These are phyloP conservation scores for Trochalopteron elliotii DNA, from an alignment of 2,113 vertebrate species.

Conservation along the genomic window DNA sequence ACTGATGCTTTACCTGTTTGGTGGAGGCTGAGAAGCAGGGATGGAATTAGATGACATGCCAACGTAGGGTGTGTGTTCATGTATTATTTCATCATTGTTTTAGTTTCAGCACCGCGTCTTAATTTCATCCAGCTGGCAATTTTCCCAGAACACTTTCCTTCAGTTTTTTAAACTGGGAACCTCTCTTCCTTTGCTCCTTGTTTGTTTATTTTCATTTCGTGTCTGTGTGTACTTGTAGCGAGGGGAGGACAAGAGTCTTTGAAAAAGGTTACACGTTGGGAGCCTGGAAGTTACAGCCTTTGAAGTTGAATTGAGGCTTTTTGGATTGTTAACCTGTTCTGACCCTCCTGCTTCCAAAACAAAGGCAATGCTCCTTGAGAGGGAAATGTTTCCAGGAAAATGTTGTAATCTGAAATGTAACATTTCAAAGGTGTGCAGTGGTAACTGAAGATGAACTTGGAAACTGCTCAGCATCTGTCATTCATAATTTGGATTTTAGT, in stretches of 20 bases:
- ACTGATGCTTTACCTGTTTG: slow-evolving; percentile 41
- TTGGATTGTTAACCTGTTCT: not conserved
- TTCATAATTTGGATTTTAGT: not conserved
- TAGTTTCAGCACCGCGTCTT: slow-evolving; percentile 26
- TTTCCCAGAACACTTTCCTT: slow-evolving; percentile 60
- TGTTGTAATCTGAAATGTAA: not conserved
- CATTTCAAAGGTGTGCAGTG: not conserved
- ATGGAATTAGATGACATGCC: slow-evolving; percentile 41
- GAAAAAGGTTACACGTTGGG: slow-evolving; percentile 4
- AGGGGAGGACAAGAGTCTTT: not conserved
- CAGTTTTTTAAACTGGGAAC: slow-evolving; percentile 32
- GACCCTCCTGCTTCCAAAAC: not conserved
- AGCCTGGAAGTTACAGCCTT: slow-evolving; percentile 14
- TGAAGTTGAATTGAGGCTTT: not conserved
- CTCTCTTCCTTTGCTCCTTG: slow-evolving; percentile 19
- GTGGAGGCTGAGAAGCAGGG: slow-evolving; percentile 32
- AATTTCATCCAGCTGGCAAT: slow-evolving; percentile 47
- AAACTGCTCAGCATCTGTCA: not conserved
- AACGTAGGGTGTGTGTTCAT: slow-evolving; percentile 40
- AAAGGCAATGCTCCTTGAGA: not conserved
- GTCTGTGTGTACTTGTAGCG: slow-evolving; percentile 23
- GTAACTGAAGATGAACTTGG: not conserved
- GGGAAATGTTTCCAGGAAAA: not conserved
- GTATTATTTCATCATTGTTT: slow-evolving; percentile 53
- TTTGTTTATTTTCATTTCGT: slow-evolving; percentile 19